These are phyloP conservation scores for Indicator indicator DNA, from an alignment of 2,113 vertebrate genomes.

Conservation along the genomic window DNA sequence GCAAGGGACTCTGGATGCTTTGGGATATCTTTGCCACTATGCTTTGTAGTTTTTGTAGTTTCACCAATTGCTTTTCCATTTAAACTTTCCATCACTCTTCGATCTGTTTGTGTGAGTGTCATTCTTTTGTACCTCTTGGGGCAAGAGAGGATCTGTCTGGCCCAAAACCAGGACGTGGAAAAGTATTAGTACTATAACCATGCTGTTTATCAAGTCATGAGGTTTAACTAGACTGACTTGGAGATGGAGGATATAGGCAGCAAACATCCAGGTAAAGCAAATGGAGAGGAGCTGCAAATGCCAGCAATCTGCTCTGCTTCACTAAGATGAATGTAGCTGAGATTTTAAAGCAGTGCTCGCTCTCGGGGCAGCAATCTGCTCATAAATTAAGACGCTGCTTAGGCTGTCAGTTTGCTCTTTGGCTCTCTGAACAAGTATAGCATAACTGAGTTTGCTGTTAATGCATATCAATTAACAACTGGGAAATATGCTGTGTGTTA, in stretches of 20 bases:
- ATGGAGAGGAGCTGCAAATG: accelerated
- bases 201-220: background rate
- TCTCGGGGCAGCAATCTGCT: background rate
- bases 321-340: background rate
- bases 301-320: background rate
- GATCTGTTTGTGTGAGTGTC: too few relatives aligned
- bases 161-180: too few relatives aligned
- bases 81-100: too few relatives aligned
- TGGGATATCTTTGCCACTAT: too few relatives aligned
- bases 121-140: too few relatives aligned
- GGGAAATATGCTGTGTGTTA: background rate
- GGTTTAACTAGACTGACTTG: background rate
- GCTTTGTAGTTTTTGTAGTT: too few relatives aligned
- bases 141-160: too few relatives aligned
- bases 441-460: background rate
- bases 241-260: background rate
- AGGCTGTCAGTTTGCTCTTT: background rate
- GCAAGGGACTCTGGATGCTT: too few relatives aligned
- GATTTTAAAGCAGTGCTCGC: background rate
- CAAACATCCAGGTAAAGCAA: background rate
- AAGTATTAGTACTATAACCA: background rate
- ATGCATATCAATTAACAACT: background rate
- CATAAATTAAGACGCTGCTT: background rate
- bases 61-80: too few relatives aligned
- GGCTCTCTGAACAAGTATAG: background rate